phyloP scores from a whole-genome alignment of 2,113 vertebrate genomes.

The Entelurus aequoreus region DNA sequence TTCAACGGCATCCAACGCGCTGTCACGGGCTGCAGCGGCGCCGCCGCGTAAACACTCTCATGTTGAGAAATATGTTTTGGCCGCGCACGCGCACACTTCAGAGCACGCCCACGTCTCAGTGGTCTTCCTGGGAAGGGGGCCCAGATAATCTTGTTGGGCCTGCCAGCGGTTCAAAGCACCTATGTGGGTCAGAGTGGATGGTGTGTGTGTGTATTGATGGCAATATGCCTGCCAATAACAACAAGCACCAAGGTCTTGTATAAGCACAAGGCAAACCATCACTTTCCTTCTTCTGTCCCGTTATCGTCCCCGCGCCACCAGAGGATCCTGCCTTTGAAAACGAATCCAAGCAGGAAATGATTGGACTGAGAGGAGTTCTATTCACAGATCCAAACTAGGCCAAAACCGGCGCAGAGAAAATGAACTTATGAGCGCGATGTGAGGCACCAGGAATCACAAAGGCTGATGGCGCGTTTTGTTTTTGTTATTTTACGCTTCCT shows the following conservation, averaged over 20 bases:
- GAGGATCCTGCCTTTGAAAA: slow-evolving; percentile 42
- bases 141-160: slow-evolving; percentile 47
- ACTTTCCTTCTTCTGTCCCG: slow-evolving; percentile 39
- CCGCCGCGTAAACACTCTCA: slow-evolving; percentile 10
- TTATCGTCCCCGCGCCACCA: slow-evolving; percentile 30
- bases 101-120: slow-evolving; percentile 33
- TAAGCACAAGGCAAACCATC: slow-evolving; percentile 46
- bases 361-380: slow-evolving; percentile 13
- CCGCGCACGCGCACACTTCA: slow-evolving; percentile 19
- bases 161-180: slow-evolving; percentile 61
- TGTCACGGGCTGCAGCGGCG: slow-evolving; percentile 21
- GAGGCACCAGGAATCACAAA: neutral
- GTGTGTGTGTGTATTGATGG: slow-evolving; percentile 3
- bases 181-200: slow-evolving; percentile 55
- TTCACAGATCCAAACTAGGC: slow-evolving; percentile 31
- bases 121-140: slow-evolving; percentile 54
- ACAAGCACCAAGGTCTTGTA: slow-evolving; percentile 24
- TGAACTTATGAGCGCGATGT: slow-evolving; percentile 21
- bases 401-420: slow-evolving; percentile 36
- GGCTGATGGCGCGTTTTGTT: slow-evolving; percentile 1
- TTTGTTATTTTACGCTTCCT: neutral
- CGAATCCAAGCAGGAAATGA: slow-evolving; percentile 35
- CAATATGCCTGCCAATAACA: neutral
- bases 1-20: slow-evolving; percentile 46
- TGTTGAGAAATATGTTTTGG: slow-evolving; percentile 33